phyloP scores from a whole-genome alignment of 2,797 vertebrate species.

The Microctenopoma steveboyesi region DNA sequence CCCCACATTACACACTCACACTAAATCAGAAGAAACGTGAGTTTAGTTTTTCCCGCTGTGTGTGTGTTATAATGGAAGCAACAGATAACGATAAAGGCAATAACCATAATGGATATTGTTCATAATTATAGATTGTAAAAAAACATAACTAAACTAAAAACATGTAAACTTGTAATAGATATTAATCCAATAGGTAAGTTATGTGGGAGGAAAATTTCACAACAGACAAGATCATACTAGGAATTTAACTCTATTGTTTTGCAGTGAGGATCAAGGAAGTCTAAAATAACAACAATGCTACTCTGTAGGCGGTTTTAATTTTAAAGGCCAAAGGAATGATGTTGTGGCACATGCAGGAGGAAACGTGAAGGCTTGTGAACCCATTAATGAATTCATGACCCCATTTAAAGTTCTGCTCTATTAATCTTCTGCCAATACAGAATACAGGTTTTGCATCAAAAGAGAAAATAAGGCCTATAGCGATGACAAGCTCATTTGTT shows the following conservation, averaged over 20 bases:
- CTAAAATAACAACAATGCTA: neutral
- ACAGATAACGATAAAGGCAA: neutral
- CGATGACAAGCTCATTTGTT: neutral
- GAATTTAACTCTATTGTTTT: constrained; percentile 20
- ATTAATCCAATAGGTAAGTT: neutral
- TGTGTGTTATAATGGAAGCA: neutral
- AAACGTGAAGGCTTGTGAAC: constrained; percentile 26
- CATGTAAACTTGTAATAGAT: neutral
- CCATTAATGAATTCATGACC: neutral
- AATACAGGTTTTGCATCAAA: neutral
- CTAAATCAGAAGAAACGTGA: no score
- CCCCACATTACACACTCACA: neutral
- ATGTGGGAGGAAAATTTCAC: neutral
- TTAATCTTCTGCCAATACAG: no score
- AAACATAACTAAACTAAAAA: no score
- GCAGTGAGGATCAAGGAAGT: neutral
- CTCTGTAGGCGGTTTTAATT: constrained; percentile 3
- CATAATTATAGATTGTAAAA: neutral
- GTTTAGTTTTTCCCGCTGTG: no score
- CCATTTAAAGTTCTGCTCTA: neutral
- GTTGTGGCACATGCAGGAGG: constrained; percentile 33
- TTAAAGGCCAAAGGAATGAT: neutral
- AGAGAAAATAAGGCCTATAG: neutral
- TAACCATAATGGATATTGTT: neutral
- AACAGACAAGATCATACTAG: neutral